A percentile compares a stretch with the other conserved stretches of the same genome.
phyloP scores from a whole-genome alignment of 2,797 vertebrate species.

The Discoglossus pictus region DNA sequence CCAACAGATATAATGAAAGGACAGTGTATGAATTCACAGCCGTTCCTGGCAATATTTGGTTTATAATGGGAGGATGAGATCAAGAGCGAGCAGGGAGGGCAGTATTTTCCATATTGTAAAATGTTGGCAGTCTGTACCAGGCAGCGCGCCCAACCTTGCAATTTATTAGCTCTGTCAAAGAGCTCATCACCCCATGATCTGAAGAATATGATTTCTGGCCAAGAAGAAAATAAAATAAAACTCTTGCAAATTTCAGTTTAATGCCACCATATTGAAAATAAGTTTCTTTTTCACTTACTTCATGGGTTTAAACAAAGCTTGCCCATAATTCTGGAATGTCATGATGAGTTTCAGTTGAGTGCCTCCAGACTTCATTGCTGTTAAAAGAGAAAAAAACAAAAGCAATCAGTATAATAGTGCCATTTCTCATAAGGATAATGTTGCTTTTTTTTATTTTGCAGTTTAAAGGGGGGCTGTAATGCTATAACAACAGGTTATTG shows the following conservation, averaged over 20 bases:
- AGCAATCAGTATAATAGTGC: not conserved
- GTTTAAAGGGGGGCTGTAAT: too few species aligned
- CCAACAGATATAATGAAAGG: not conserved
- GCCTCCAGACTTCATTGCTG: slow-evolving; percentile 98
- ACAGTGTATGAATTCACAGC: not conserved
- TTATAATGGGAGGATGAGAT: not conserved
- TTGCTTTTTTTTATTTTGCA: not conserved
- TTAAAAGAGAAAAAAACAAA: slow-evolving; percentile 34
- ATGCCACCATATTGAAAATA: slow-evolving; percentile 22
- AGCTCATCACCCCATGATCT: too few species aligned
- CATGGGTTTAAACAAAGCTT: slow-evolving; percentile 89
- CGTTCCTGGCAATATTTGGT: not conserved
- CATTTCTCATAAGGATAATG: not conserved
- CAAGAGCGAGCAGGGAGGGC: not conserved
- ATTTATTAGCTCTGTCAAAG: too few species aligned
- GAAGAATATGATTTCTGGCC: too few species aligned
- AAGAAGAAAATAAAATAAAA: too few species aligned
- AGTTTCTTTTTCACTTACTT: slow-evolving; percentile 84
- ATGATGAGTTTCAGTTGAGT: slow-evolving; percentile 98
- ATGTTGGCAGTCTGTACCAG: not conserved
- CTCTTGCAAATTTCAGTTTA: too few species aligned
- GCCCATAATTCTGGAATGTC: slow-evolving; percentile 98
- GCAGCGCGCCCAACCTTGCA: too few species aligned
- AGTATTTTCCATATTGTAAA: not conserved
- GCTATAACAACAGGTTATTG: too few species aligned